Evolutionary conservation across 1,140 invertebrate species (phyloP).

Genomic region (Pogonomyrmex barbatus): DNA sequence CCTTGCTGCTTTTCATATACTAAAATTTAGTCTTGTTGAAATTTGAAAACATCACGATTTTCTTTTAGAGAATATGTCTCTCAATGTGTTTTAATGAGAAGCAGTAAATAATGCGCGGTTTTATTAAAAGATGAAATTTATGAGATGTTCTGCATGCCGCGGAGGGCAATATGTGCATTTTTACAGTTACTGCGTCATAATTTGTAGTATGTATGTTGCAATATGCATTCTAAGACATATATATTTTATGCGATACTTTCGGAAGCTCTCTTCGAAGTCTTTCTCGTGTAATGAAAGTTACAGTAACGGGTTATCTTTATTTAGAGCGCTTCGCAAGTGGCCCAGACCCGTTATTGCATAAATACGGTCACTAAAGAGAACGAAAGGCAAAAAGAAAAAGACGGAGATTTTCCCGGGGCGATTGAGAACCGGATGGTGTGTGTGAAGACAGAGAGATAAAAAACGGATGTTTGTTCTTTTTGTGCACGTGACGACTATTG

Average conservation of each 20-base stretch:
- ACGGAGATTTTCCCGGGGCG: constrained; percentile 21
- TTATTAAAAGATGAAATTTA: constrained; percentile 42
- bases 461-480: constrained; percentile 31
- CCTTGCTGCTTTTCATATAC: too few species aligned
- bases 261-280: background rate
- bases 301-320: constrained; percentile 30
- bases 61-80: background rate
- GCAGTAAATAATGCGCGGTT: background rate
- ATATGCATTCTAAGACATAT: background rate
- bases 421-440: background rate
- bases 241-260: background rate
- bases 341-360: constrained; percentile 53
- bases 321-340: constrained; percentile 24
- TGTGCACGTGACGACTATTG: constrained; percentile 29
- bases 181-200: constrained; percentile 1
- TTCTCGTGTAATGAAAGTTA: background rate
- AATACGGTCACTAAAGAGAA: constrained; percentile 39
- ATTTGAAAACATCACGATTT: background rate
- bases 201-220: background rate
- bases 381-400: constrained; percentile 46
- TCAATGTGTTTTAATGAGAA: background rate
- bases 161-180: background rate
- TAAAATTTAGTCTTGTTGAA: background rate
- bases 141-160: background rate
- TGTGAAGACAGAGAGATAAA: constrained; percentile 1